Evolutionary conservation across 2,797 vertebrate species (phyloP).

Genomic region (Mus caroli): DNA sequence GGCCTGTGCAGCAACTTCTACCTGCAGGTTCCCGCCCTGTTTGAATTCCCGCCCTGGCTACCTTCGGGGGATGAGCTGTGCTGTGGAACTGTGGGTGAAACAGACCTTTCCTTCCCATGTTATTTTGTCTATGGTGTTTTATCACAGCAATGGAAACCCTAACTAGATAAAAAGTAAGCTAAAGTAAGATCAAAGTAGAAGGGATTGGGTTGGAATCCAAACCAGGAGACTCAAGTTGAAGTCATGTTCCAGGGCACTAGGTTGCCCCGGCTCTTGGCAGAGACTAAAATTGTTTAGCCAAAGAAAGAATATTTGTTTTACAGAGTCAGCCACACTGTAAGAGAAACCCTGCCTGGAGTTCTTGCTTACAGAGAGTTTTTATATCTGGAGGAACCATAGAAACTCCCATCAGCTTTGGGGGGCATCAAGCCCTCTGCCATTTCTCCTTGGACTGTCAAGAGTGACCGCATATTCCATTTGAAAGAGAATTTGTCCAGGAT

Average conservation of each 20-base stretch:
- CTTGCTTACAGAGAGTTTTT: background rate
- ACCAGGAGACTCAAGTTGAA: constrained; percentile 6
- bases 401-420: background rate
- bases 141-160: background rate
- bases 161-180: background rate
- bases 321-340: constrained; percentile 15
- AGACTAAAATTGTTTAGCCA: constrained; percentile 53
- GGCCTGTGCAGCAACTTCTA: background rate
- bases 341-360: constrained; percentile 24
- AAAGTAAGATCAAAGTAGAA: constrained; percentile 38
- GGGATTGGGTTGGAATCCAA: constrained; percentile 19
- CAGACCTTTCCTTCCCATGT: background rate
- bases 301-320: constrained; percentile 59
- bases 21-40: background rate
- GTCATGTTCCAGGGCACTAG: constrained; percentile 3
- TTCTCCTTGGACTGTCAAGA: constrained; percentile 20
- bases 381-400: background rate
- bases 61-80: background rate
- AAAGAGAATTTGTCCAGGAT: constrained; percentile 23
- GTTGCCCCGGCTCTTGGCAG: constrained; percentile 35
- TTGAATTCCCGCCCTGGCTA: background rate
- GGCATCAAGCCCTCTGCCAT: background rate
- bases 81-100: background rate
- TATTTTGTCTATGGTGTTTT: background rate
- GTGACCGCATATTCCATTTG: background rate